A percentile compares a stretch with the other conserved stretches of the same genome.
phyloP scores from a whole-genome alignment of 2,113 vertebrate genomes.

The Phalacrocorax aristotelis region DNA sequence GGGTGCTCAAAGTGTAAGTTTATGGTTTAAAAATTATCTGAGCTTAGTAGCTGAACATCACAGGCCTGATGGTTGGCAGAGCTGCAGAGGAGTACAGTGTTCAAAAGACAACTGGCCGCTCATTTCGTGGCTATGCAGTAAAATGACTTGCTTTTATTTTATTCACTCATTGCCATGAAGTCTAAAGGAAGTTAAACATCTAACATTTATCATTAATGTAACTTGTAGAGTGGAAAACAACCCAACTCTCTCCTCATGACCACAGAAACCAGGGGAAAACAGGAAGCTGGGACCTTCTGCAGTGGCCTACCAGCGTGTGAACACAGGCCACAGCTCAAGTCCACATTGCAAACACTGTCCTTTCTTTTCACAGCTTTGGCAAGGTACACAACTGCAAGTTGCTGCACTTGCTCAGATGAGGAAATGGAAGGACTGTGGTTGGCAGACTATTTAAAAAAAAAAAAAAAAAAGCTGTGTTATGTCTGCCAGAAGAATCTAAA shows the following conservation, averaged over 20 bases:
- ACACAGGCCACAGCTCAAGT: not conserved
- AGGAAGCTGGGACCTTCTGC: not conserved
- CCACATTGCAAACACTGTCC: not conserved
- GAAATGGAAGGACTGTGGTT: not conserved
- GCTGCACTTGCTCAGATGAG: not conserved
- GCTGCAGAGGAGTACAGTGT: fast-evolving
- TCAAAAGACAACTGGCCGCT: not conserved
- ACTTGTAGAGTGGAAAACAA: not conserved
- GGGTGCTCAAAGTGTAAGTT: not conserved
- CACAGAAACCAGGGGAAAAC: not conserved
- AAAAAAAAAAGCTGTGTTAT: not conserved
- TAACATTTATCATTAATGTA: not conserved
- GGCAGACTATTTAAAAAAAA: not conserved
- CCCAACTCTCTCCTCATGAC: not conserved
- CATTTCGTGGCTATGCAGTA: not conserved
- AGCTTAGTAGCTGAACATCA: not conserved
- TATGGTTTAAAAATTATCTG: not conserved
- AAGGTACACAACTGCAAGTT: not conserved
- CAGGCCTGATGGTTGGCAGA: not conserved
- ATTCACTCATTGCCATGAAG: not conserved
- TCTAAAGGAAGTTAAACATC: not conserved
- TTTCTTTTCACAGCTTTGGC: not conserved
- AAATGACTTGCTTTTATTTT: not conserved
- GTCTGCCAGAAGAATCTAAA: not conserved
- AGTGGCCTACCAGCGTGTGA: not conserved